Conservation (phyloP, 2,797 vertebrate species). For the Coreius guichenoti region DNA sequence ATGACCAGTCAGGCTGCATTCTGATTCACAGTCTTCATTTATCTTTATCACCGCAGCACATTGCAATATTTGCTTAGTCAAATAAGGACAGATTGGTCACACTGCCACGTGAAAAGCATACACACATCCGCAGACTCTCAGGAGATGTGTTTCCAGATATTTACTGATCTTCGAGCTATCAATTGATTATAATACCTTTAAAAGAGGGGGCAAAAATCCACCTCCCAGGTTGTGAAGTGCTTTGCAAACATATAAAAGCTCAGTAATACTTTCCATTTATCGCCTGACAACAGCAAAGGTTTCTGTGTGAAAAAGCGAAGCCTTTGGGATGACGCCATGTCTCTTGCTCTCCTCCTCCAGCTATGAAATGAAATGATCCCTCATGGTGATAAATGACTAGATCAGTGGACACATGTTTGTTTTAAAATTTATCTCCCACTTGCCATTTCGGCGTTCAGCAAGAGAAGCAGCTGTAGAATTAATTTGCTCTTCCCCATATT, state of each 20-base stretch:
- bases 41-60: constrained; percentile 56
- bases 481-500: constrained; percentile 10
- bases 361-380: constrained; percentile 74
- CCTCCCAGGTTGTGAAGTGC: constrained; percentile 49
- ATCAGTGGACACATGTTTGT: constrained; percentile 61
- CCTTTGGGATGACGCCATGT: constrained; percentile 68
- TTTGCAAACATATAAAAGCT: constrained; percentile 61
- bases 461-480: constrained; percentile 47
- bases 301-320: constrained; percentile 57
- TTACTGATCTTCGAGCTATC: constrained; percentile 35
- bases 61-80: constrained; percentile 48
- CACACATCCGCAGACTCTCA: not conserved
- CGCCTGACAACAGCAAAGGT: constrained; percentile 55
- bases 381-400: constrained; percentile 71
- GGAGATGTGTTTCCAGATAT: constrained; percentile 11
- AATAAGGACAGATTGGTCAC: constrained; percentile 41
- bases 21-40: constrained; percentile 54
- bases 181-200: constrained; percentile 37
- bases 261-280: constrained; percentile 63
- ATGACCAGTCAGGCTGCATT: constrained; percentile 52
- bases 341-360: constrained; percentile 68
- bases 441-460: constrained; percentile 57
- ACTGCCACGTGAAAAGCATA: constrained; percentile 1
- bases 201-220: constrained; percentile 19
- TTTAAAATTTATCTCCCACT: constrained; percentile 67